Evolutionary conservation across 1,140 invertebrate species (phyloP).

Genomic region (Plectrocnemia conspersa): DNA sequence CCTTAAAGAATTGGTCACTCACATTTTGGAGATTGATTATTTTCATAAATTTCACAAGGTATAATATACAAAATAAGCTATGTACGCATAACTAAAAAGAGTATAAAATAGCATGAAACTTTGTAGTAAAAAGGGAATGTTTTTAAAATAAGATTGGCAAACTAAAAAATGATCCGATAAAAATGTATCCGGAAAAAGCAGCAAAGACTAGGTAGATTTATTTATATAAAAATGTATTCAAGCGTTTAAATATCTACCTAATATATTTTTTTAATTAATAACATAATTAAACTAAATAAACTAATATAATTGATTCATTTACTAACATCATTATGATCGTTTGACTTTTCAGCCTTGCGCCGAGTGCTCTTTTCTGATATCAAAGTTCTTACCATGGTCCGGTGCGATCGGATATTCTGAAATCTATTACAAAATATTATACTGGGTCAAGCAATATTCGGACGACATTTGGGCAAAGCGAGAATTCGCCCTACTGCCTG

Average conservation of each 20-base stretch:
- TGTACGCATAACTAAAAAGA: neutral
- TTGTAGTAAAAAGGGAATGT: too few species aligned
- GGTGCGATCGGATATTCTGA: slow-evolving; percentile 82
- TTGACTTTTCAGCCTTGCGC: slow-evolving; percentile 64
- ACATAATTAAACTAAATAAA: slow-evolving; percentile 35
- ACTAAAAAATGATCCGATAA: too few species aligned
- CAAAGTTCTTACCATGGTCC: slow-evolving; percentile 77
- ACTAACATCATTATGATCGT: slow-evolving; percentile 6
- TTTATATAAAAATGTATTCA: too few species aligned
- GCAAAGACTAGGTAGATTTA: too few species aligned
- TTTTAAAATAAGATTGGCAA: too few species aligned
- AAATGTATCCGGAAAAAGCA: too few species aligned
- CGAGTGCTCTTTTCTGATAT: slow-evolving; percentile 69
- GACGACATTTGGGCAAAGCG: slow-evolving; percentile 81
- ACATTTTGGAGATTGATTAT: slow-evolving; percentile 81
- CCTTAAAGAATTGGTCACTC: slow-evolving; percentile 82
- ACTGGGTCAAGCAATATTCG: slow-evolving; percentile 82
- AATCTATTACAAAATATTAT: slow-evolving; percentile 74
- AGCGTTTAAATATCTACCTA: too few species aligned
- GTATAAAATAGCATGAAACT: too few species aligned
- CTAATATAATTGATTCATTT: slow-evolving; percentile 1
- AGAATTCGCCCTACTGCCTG: slow-evolving; percentile 73
- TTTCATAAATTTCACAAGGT: slow-evolving; percentile 88
- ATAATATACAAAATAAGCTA: slow-evolving; percentile 25
- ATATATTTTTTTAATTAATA: neutral